Base-by-base conservation (phyloP, 2,888 invertebrate genomes). In the Pseudococcus jackbeardsleyi region DNA sequence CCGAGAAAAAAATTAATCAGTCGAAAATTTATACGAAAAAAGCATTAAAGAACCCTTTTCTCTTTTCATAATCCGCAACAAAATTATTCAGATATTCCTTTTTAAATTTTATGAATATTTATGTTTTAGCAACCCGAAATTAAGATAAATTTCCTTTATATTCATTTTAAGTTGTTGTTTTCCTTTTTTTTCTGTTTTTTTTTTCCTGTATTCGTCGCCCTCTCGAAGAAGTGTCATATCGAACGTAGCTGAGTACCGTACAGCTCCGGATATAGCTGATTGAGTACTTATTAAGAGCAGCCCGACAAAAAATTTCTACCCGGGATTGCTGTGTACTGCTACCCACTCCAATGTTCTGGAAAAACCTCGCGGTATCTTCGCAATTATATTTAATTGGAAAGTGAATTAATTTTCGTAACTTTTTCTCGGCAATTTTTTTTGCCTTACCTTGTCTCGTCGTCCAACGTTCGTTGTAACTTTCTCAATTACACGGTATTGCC, bases 51-150 rank as follows among this genome's bases (percentile, higher is more conserved):
- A 77, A 77, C 77, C 77, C 77, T 77, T 77, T 77, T 39, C 33
- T 77, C 33, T 77, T 26, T 77, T 77, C 77, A 77, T 77, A 77
- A 77, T 77, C 77, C 77, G 77, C 64, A 64, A 39, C 77, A 26
- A 77, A 77, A 77, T 77, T 77, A 77, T 77, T 77, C 77, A 77
- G 77, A 77, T 77, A 77, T 77, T 77, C 77, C 77, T 77, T 77
- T 77, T 77, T 77, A 77, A 77, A 77, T 77, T 77, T 77, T 77
- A 77, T 77, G 77, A 77, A 77, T 77, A 77, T 77, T 77, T 77
- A 77, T 77, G 39, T 39, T 39, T 39, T 39, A 33, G 77, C 77
- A 39, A 77, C 33, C 77, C 77, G 39, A 77, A 77, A 77, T 77
- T 77, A 39, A 77, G 77, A 77, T 77, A 77, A 77, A 77, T 77